Percentiles rank a stretch among this genome's conserved stretches.
Conservation (phyloP, 2,888 invertebrate genomes). For the Danaus chrysippus region DNA sequence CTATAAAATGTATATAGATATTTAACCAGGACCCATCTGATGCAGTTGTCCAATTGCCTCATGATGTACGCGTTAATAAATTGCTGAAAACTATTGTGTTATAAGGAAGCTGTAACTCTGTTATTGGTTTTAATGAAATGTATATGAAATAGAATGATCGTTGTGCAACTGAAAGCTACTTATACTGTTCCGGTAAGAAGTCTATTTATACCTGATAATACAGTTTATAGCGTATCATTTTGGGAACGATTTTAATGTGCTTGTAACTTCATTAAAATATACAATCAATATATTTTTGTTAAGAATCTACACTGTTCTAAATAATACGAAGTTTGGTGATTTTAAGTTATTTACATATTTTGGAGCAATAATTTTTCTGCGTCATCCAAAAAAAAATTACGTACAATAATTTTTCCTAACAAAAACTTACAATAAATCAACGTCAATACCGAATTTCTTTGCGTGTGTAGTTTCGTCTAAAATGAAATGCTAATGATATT, state of each 20-base stretch:
- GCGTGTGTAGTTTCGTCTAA: slow-evolving; percentile 30
- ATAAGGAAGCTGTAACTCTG: not conserved
- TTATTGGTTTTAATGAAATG: not conserved
- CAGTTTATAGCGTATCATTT: too few relatives aligned
- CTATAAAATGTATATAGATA: too few relatives aligned
- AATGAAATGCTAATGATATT: slow-evolving; percentile 36
- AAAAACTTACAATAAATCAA: slow-evolving; percentile 34
- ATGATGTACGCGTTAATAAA: not conserved
- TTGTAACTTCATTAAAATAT: too few relatives aligned
- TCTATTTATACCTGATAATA: too few relatives aligned
- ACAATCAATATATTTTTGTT: too few relatives aligned
- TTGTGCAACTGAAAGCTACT: not conserved
- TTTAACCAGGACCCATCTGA: not conserved
- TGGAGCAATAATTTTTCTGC: too few relatives aligned
- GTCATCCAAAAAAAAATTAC: not conserved
- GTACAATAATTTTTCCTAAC: slow-evolving; percentile 20
- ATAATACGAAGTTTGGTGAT: too few relatives aligned
- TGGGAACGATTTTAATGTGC: too few relatives aligned
- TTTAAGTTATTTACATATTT: too few relatives aligned
- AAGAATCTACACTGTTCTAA: too few relatives aligned
- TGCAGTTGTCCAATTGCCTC: slow-evolving; percentile 2
- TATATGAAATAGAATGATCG: not conserved
- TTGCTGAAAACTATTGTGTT: slow-evolving; percentile 3
- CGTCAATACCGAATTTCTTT: slow-evolving; percentile 32
- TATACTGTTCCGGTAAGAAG: not conserved